phyloP scores from a whole-genome alignment of 2,797 vertebrate genomes.

The Anomalospiza imberbis region DNA sequence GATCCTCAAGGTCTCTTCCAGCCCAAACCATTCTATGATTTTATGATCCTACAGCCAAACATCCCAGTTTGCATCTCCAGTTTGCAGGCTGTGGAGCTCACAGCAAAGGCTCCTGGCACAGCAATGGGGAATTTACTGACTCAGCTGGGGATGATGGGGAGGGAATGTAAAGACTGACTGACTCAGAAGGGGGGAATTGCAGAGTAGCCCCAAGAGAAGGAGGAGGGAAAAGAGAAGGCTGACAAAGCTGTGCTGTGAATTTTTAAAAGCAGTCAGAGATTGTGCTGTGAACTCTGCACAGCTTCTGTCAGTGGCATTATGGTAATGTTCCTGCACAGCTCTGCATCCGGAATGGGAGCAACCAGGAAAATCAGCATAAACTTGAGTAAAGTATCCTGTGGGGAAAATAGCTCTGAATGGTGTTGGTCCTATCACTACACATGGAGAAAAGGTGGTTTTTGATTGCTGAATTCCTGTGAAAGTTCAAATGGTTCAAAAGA shows the following conservation, averaged over 20 bases:
- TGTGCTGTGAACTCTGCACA: not conserved
- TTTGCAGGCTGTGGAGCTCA: not conserved
- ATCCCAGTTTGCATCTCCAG: not conserved
- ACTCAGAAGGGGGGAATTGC: not conserved
- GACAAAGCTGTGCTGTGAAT: not conserved
- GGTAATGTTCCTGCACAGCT: not conserved
- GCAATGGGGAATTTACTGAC: not conserved
- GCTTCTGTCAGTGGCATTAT: not conserved
- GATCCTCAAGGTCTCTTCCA: not conserved
- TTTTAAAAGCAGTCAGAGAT: not conserved
- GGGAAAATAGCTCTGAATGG: not conserved
- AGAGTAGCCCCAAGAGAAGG: not conserved
- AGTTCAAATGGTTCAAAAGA: not conserved
- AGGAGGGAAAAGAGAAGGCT: not conserved
- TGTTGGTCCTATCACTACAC: not conserved
- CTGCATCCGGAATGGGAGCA: not conserved
- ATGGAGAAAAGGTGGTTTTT: not conserved
- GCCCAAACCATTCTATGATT: not conserved
- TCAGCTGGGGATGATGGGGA: not conserved
- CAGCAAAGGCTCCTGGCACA: not conserved
- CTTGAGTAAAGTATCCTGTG: not conserved
- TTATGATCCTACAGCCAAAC: not conserved
- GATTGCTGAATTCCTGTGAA: not conserved
- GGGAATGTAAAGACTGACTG: not conserved
- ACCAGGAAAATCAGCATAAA: not conserved